Evolutionary conservation across 2,888 invertebrate species (phyloP).

Genomic region (Amphipoea oculea): DNA sequence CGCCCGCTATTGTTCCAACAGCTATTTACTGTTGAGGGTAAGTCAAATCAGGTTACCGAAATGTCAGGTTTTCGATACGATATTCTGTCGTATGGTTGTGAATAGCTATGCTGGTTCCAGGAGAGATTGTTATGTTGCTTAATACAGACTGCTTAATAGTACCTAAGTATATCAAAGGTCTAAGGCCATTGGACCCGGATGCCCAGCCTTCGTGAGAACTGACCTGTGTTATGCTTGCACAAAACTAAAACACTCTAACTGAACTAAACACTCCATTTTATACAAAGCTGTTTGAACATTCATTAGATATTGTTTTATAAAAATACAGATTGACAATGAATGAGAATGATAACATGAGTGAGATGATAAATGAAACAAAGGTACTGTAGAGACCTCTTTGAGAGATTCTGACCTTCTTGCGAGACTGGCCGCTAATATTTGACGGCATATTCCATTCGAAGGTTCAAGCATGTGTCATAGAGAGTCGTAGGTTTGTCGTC

Average conservation of each 20-base stretch:
- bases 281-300: conserved; percentile 15
- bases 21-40: too few relatives aligned
- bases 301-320: conserved; percentile 5
- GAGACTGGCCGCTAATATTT: too few relatives aligned
- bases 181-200: conserved; percentile 54
- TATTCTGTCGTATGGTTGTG: too few relatives aligned
- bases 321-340: conserved; percentile 22
- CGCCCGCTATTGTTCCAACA: too few relatives aligned
- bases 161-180: conserved; percentile 50
- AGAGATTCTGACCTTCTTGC: too few relatives aligned
- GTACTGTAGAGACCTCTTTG: too few relatives aligned
- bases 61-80: too few relatives aligned
- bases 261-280: conserved; percentile 9
- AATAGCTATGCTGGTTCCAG: neutral
- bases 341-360: conserved; percentile 24
- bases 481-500: too few relatives aligned
- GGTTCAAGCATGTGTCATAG: too few relatives aligned
- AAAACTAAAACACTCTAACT: conserved; percentile 25
- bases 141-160: conserved; percentile 21
- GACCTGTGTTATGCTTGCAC: conserved; percentile 26
- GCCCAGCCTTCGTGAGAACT: conserved; percentile 56
- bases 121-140: conserved; percentile 15
- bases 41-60: too few relatives aligned
- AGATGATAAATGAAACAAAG: conserved; percentile 11
- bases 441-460: too few relatives aligned